A percentile compares a stretch with the other conserved stretches of the same genome.
Evolutionary conservation across 2,797 vertebrate species (phyloP).

Genomic region (Oceanodroma leucorhoa): DNA sequence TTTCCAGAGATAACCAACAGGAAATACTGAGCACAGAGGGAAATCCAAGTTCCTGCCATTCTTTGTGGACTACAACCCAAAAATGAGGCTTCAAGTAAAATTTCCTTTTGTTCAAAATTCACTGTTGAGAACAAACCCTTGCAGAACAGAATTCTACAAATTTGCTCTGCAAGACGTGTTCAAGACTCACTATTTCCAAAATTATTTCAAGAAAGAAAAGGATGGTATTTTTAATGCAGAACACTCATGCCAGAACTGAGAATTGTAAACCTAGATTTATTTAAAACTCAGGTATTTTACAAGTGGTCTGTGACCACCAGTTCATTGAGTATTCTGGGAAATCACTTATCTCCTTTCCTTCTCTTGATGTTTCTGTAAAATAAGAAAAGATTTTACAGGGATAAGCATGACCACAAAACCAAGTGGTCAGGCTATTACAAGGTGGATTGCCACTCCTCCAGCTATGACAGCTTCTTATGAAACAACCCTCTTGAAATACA

Average conservation of each 20-base stretch:
- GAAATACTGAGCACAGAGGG: not conserved
- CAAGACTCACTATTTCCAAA: not conserved
- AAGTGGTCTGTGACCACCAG: not conserved
- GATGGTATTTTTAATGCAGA: not conserved
- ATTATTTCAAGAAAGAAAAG: not conserved
- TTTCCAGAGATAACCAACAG: not conserved
- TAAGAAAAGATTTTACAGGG: not conserved
- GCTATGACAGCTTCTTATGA: not conserved
- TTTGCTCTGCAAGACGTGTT: not conserved
- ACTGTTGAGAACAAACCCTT: not conserved
- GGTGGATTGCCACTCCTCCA: not conserved
- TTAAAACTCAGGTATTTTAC: not conserved
- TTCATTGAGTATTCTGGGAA: not conserved
- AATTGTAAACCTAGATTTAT: not conserved
- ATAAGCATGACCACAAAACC: not conserved
- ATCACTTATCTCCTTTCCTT: not conserved
- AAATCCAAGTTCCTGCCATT: not conserved
- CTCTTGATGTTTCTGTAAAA: not conserved
- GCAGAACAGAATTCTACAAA: not conserved
- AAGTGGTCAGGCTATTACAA: not conserved
- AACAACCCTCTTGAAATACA: not conserved
- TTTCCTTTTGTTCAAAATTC: not conserved
- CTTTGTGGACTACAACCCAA: not conserved
- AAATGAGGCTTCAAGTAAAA: not conserved
- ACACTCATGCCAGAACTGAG: not conserved